These are phyloP conservation scores for Aquatica leii DNA, from an alignment of 2,888 invertebrate genomes.

Conservation along the genomic window DNA sequence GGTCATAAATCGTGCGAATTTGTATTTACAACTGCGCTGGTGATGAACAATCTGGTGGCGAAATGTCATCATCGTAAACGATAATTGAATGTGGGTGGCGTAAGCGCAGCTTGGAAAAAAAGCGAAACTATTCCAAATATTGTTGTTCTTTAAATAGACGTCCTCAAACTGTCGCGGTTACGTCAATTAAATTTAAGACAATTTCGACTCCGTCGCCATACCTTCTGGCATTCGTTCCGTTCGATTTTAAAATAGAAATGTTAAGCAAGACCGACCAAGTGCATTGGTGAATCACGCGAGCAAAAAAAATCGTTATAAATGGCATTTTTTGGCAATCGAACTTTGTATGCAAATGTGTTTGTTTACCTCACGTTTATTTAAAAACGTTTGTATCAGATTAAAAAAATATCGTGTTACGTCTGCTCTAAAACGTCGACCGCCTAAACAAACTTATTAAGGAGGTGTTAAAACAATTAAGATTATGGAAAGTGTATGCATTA, in stretches of 20 bases:
- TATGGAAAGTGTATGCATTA: too few relatives aligned
- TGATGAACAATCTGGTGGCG: not conserved
- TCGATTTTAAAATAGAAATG: constrained; percentile 6
- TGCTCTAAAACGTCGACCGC: not conserved
- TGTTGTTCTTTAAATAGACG: not conserved
- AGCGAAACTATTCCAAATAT: not conserved
- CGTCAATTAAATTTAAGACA: not conserved
- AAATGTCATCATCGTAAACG: not conserved
- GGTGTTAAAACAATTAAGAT: too few relatives aligned
- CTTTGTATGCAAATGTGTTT: constrained; percentile 14
- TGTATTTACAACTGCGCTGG: not conserved
- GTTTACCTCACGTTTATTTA: constrained; percentile 18
- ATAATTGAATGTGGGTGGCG: not conserved
- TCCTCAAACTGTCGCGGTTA: constrained; percentile 4
- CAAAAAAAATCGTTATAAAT: too few relatives aligned
- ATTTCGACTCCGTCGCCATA: not conserved
- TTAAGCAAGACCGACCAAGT: too few relatives aligned
- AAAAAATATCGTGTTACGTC: not conserved
- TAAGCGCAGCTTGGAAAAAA: not conserved
- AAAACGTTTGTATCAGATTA: not conserved
- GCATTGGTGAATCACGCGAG: too few relatives aligned
- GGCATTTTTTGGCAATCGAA: not conserved
- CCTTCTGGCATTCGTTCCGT: not conserved
- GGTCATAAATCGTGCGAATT: not conserved
- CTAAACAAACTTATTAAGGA: too few relatives aligned